Base-by-base conservation (phyloP, 2,888 invertebrate species). In the Malthinus seriepunctatus region DNA sequence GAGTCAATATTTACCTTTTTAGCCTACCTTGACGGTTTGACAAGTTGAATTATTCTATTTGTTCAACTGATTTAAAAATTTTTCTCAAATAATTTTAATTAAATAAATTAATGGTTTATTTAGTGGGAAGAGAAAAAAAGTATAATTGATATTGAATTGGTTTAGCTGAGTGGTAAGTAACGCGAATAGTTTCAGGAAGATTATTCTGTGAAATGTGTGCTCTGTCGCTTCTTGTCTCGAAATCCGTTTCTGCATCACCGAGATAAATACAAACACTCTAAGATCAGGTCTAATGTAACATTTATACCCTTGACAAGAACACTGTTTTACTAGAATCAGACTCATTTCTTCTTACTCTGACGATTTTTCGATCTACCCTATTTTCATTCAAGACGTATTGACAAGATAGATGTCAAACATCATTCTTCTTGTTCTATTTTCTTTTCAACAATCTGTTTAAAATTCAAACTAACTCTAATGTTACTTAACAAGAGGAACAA, bases 371-470 rank as follows among this genome's bases (percentile, higher is more conserved):
- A 51, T 60, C 57, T 50, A 39, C 62, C 64, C 66, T 62, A 61
- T 62, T 67, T 67, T 66, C 60, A 55, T 63, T 66, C 60, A 53
- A 49, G 54, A 56, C 57, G 66, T 64, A 68, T 67, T 70, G 70
- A 73, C 72, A 73, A 75, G 75, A 76, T 71, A 67, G 69, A 75
- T 76, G 74, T 67, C 64, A 63, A 70, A 66, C 67, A 75, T 75
- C 73, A 70, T 71, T 75, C 72, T 72, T 70, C 63, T 23, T 64
- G 63, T 67, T 68, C 70, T 69, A 68, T 56, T 59, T 52, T 35
- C 55, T 51, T 46, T 37, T 56, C 63, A 52, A 55, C 44, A 63
- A 23, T 63, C 73, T 74, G 69, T 66, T 73, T 73, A 72, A 70
- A 71, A 73, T 74, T 73, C 72, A 71, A 72, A 72, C 70, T 70